Conservation (phyloP, 2,113 vertebrate genomes). For the Tylochromis polylepis region DNA sequence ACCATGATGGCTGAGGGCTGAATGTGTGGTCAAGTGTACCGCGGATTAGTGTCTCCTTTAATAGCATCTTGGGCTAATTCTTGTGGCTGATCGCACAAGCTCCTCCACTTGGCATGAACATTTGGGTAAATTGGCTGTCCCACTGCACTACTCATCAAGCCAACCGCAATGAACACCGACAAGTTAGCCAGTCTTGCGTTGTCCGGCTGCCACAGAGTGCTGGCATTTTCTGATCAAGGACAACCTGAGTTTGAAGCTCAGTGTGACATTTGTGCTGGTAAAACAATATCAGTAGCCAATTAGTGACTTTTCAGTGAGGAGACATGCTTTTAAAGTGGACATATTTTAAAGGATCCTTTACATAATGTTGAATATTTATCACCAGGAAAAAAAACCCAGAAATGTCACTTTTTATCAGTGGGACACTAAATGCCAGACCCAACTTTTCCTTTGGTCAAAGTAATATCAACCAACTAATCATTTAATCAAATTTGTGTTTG, state of each 20-base stretch:
- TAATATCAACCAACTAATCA: background rate
- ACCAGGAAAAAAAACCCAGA: background rate
- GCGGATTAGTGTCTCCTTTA: conserved; percentile 65
- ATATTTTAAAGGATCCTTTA: background rate
- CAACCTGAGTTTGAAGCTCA: background rate
- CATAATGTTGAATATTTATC: background rate
- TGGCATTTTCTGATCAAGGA: background rate
- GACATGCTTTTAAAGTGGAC: background rate
- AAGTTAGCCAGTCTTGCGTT: conserved; percentile 1
- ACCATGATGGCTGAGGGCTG: conserved; percentile 24
- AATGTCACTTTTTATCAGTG: background rate
- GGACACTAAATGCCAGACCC: background rate
- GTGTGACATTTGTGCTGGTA: background rate
- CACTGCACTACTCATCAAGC: conserved; percentile 27
- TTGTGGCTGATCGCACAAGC: conserved; percentile 48
- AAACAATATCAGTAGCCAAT: background rate
- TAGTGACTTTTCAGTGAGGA: background rate
- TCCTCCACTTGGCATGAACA: conserved; percentile 39
- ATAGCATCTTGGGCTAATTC: conserved; percentile 61
- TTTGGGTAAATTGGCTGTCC: conserved; percentile 38
- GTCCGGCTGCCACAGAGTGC: background rate
- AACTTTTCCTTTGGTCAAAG: background rate
- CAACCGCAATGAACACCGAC: conserved; percentile 4
- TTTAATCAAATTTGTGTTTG: background rate
- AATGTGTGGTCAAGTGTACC: conserved; percentile 58